These are phyloP conservation scores for Furcifer pardalis DNA, from an alignment of 2,797 vertebrate genomes.

Conservation along the genomic window DNA sequence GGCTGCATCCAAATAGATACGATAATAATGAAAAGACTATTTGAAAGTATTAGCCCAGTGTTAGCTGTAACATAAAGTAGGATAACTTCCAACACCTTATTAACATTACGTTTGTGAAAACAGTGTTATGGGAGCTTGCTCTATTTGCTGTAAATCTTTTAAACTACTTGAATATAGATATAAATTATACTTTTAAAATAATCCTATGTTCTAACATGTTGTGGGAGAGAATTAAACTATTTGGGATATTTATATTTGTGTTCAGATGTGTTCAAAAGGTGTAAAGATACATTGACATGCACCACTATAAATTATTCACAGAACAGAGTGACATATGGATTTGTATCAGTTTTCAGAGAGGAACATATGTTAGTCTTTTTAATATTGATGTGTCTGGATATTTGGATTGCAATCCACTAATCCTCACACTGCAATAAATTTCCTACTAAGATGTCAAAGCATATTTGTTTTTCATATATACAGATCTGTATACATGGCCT, in stretches of 20 bases:
- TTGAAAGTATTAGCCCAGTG: not conserved
- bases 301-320: not conserved
- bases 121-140: too few species aligned
- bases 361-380: too few species aligned
- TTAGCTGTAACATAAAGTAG: not conserved
- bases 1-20: not conserved
- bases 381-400: too few species aligned
- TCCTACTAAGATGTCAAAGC: too few species aligned
- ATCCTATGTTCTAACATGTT: not conserved
- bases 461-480: too few species aligned
- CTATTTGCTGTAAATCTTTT: too few species aligned
- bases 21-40: constrained; percentile 16
- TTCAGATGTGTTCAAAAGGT: not conserved
- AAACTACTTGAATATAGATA: too few species aligned
- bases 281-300: not conserved
- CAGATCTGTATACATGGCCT: too few species aligned
- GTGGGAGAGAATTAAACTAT: not conserved
- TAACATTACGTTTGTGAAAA: too few species aligned
- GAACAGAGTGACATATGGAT: not conserved
- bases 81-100: not conserved
- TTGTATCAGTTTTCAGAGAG: not conserved
- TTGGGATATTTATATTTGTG: not conserved
- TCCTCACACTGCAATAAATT: too few species aligned
- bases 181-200: not conserved
- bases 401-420: too few species aligned